Percentiles rank a stretch among this genome's conserved stretches.
Conservation (phyloP, 1,140 invertebrate genomes). For the Drosophila leontia region DNA sequence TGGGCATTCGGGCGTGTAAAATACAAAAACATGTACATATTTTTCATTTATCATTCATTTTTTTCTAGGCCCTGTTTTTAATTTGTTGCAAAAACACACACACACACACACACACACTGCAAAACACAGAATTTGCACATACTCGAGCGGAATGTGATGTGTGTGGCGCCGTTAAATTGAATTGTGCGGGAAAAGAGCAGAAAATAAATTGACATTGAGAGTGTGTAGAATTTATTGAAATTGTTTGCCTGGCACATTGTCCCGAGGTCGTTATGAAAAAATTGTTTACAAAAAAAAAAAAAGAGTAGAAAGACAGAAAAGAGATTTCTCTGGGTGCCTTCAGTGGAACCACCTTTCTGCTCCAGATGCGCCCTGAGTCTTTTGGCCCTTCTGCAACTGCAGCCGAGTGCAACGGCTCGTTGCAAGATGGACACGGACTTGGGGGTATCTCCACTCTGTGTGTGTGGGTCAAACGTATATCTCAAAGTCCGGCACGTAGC, state of each 20-base stretch:
- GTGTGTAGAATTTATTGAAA: constrained; percentile 75
- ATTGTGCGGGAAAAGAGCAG: constrained; percentile 64
- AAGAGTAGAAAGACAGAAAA: constrained; percentile 10
- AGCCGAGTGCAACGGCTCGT: constrained; percentile 73
- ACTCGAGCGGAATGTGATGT: constrained; percentile 19
- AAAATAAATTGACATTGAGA: constrained; percentile 80
- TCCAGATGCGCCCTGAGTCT: constrained; percentile 59
- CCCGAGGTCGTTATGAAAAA: constrained; percentile 49
- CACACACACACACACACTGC: constrained; percentile 30
- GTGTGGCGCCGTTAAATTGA: constrained; percentile 69
- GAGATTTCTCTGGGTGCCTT: constrained; percentile 41
- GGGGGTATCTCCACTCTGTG: constrained; percentile 8
- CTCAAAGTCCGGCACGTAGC: constrained; percentile 64
- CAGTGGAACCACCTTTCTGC: constrained; percentile 68
- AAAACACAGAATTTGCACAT: constrained; percentile 52
- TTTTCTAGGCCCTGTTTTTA: constrained; percentile 37
- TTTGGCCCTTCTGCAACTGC: constrained; percentile 70
- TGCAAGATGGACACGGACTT: constrained; percentile 56
- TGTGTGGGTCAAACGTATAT: constrained; percentile 41
- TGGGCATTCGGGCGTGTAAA: constrained; percentile 56
- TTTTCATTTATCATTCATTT: constrained; percentile 50
- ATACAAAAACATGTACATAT: constrained; percentile 48
- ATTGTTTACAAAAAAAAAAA: constrained; percentile 14
- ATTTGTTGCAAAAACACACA: constrained; percentile 71
- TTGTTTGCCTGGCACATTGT: constrained; percentile 69